Percentiles rank a stretch among this genome's conserved stretches.
Conservation (phyloP, 2,888 invertebrate genomes). For the Stenoptilia bipunctidactyla region DNA sequence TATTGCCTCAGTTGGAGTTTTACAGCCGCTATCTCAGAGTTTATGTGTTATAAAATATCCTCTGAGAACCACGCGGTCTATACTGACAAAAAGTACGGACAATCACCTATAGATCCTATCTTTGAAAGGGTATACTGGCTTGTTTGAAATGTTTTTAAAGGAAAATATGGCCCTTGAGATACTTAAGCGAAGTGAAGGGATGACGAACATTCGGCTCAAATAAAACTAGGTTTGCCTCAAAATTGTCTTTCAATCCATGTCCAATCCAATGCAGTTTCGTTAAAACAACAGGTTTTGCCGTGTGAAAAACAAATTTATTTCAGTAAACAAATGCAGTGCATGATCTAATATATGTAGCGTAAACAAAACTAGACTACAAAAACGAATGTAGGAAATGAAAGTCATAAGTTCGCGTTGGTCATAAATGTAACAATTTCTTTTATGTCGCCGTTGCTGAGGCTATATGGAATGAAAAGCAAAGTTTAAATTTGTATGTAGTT, state of each 20-base stretch:
- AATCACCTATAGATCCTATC: conserved; percentile 32
- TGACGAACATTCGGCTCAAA: too few relatives aligned
- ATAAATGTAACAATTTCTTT: not conserved
- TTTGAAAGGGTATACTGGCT: too few relatives aligned
- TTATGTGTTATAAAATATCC: conserved; percentile 60
- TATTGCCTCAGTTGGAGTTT: conserved; percentile 55
- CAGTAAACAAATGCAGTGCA: too few relatives aligned
- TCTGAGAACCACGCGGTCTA: conserved; percentile 37
- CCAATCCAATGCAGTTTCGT: too few relatives aligned
- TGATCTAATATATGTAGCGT: too few relatives aligned
- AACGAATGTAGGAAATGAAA: not conserved
- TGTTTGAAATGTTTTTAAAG: too few relatives aligned
- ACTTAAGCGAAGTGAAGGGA: too few relatives aligned
- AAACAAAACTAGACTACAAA: not conserved
- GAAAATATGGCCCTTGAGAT: too few relatives aligned
- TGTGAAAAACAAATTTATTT: too few relatives aligned
- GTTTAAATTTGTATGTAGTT: not conserved
- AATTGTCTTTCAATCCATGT: too few relatives aligned
- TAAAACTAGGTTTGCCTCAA: too few relatives aligned
- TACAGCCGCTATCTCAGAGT: conserved; percentile 54
- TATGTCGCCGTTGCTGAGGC: not conserved
- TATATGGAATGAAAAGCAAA: not conserved
- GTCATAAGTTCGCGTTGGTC: not conserved
- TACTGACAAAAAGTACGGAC: conserved; percentile 38
- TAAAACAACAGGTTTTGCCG: too few relatives aligned